Base-by-base conservation (phyloP, 2,888 invertebrate genomes). In the Vanessa cardui region DNA sequence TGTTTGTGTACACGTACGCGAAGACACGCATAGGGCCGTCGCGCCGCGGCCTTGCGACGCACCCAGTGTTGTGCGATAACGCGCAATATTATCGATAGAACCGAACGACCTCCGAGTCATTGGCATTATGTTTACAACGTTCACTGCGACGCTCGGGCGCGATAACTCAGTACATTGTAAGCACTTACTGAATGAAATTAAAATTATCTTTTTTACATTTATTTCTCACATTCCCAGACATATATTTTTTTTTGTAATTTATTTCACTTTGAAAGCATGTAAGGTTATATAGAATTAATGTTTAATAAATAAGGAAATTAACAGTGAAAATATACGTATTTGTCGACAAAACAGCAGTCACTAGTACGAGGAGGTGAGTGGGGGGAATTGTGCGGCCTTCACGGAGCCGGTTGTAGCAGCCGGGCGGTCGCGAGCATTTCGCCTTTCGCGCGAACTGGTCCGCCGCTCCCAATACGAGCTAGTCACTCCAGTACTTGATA, bases 341-440 rank as follows among this genome's bases (percentile, higher is more conserved):
- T 87, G 88, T 90, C 90, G 90, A 90, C 83, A 88, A 77, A 75
- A 75, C 66, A 79, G 76, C 80, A 84, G 78, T 83, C 87, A 83
- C 89, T 87, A 83, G 83, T 82, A 81, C n/a, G 81, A 47, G 83
- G 73, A 79, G 80, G 71, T 78, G 84, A 82, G 87, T 84, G 84
- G 83, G 88, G 86, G 86, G 87, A 81, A 85, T 77, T 74, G 78
- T 76, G 78, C 89, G 92, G 91, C 92, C 92, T 92, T 92, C 92
- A 86, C 87, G 77, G 82, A 92, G 89, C 92, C 92, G 92, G 92
- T 92, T 92, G 88, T 86, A 77, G 82, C 83, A 83, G 85, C 83
- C 83, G 83, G 84, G 83, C 82, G 84, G 84, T 83, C 86, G 86
- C 86, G 82, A 85, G 83, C 87, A 87, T 87, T 91, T 90, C 89